A percentile compares a stretch with the other conserved stretches of the same genome.
Evolutionary conservation across 2,113 vertebrate species (phyloP).

Genomic region (Eretmochelys imbricata): DNA sequence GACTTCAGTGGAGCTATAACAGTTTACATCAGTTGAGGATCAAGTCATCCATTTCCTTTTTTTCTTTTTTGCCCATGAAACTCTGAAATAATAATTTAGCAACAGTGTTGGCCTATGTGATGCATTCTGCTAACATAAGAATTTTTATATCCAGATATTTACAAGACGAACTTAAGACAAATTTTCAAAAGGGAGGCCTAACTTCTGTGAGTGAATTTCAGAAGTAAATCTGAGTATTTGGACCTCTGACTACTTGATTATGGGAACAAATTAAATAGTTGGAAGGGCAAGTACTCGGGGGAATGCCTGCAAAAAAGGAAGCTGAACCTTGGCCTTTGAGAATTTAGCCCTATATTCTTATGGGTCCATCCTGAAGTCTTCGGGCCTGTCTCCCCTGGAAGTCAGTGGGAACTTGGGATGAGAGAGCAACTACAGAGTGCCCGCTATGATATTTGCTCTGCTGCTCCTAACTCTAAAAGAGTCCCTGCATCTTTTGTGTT

Average conservation of each 20-base stretch:
- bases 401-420: not conserved
- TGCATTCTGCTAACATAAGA: not conserved
- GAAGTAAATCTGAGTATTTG: accelerated
- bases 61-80: not conserved
- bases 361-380: not conserved
- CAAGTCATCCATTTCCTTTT: not conserved
- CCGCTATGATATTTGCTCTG: not conserved
- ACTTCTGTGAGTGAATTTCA: not conserved
- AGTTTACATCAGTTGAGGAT: not conserved
- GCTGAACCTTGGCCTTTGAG: not conserved
- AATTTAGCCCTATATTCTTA: not conserved
- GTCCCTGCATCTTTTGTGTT: not conserved
- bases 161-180: not conserved
- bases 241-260: not conserved
- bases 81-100: not conserved
- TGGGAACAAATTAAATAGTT: not conserved
- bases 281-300: not conserved
- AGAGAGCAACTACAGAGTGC: conserved; percentile 12
- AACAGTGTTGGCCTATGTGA: not conserved
- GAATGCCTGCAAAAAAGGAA: not conserved
- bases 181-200: not conserved
- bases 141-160: not conserved
- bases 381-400: not conserved
- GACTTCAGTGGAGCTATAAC: not conserved
- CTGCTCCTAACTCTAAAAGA: conserved; percentile 8